Conservation (phyloP, 2,113 vertebrate species). For the Ondatra zibethicus region DNA sequence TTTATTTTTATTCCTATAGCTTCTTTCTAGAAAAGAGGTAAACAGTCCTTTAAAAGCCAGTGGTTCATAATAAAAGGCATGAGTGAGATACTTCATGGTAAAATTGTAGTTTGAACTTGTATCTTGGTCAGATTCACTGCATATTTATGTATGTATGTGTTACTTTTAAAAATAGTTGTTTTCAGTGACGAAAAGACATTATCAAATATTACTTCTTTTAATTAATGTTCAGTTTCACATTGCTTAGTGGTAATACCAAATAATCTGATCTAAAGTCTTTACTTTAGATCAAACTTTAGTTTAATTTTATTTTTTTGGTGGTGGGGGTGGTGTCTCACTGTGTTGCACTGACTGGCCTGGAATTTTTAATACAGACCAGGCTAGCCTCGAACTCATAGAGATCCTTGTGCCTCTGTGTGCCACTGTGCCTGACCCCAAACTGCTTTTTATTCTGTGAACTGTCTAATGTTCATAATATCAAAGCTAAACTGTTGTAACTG, state of each 20-base stretch:
- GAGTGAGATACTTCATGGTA: neutral
- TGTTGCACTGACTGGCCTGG: neutral
- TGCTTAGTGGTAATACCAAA: conserved; percentile 1
- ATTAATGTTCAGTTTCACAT: neutral
- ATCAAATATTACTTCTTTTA: conserved; percentile 28
- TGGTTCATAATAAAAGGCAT: conserved; percentile 23
- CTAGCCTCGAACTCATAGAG: neutral
- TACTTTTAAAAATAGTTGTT: neutral
- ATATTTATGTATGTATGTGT: neutral
- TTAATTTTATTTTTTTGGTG: neutral
- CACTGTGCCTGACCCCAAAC: neutral
- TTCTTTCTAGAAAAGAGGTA: conserved; percentile 56
- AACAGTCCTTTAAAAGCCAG: conserved; percentile 12
- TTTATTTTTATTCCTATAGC: neutral
- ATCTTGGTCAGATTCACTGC: conserved; percentile 61
- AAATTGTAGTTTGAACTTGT: conserved; percentile 58
- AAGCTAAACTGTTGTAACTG: conserved; percentile 28
- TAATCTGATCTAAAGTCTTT: conserved; percentile 7
- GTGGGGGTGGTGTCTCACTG: neutral
- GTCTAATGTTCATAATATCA: conserved; percentile 22
- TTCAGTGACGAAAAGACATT: neutral
- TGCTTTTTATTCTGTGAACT: conserved; percentile 21
- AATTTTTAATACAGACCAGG: neutral
- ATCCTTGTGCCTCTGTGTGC: neutral
- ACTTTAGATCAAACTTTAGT: neutral